Evolutionary conservation across 2,888 invertebrate genomes (phyloP), one percentile per base, ranked within the genome.

Genomic region (Euzetes globulus): DNA sequence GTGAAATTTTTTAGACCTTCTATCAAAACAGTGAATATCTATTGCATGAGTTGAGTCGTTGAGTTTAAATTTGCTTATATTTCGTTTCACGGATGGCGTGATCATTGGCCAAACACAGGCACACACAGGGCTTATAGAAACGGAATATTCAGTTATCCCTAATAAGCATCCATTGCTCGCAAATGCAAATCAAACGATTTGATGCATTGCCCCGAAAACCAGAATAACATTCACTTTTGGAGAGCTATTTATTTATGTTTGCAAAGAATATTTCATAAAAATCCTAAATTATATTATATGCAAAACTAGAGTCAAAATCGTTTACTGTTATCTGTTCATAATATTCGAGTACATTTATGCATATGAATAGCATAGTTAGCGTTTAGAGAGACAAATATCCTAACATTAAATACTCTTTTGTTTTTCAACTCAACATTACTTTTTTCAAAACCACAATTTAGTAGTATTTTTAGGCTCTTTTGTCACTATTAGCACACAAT

Each of bases 161-260:
- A 65, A 65, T 65, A 41, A 65, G 65, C 65, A 65, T 65, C n/a
- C 15, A 41, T 65, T 33, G 19, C 41, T 65, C 19, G 19, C n/a
- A 41, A 58, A 41, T 65, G 65, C 65, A 65, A 65, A 65, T 65
- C 37, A 65, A 41, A 33, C 41, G n/a, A 29, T 65, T 37, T 22
- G 65, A 41, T 41, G 65, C 41, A 65, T 65, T 33, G 33, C 29
- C 19, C 27, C n/a, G n/a, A 37, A 65, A 41, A 33, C 33, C 9
- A 41, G 41, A 41, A 63, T 9, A 27, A 33, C 33, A 65, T 65
- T 15, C 58, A 58, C 58, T 27, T 58, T 29, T 11, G 3, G 27
- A 58, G 58, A 27, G 58, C 58, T 27, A 58, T 58, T 29, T 58
- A 58, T 58, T 58, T 58, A 41, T 41, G 41, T 41, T 41, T 41